Conservation (phyloP, 2,888 invertebrate genomes). For the Periphyllus acericola region DNA sequence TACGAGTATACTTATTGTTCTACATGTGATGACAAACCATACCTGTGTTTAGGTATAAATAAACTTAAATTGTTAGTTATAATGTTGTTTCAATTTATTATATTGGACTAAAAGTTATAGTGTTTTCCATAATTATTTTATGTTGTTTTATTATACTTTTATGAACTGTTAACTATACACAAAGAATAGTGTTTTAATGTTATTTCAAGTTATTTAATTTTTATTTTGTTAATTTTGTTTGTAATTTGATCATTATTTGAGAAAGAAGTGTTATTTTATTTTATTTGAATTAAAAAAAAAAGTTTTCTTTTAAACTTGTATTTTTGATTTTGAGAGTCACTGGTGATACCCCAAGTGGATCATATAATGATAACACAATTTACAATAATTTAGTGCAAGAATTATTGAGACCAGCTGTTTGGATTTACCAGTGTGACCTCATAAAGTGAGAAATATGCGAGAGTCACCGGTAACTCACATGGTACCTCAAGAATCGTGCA, state of each 20-base stretch:
- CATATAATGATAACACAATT: background rate
- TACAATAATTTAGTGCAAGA: constrained; percentile 1
- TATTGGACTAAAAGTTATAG: constrained; percentile 4
- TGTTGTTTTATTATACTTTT: constrained; percentile 13
- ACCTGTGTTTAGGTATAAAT: too few species aligned
- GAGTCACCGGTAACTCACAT: constrained; percentile 16
- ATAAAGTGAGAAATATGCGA: background rate
- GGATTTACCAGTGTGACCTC: background rate
- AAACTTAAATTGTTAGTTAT: background rate
- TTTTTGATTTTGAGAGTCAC: too few species aligned
- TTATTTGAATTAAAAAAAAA: too few species aligned
- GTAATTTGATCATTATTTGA: too few species aligned
- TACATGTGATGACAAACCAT: background rate
- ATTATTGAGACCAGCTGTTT: constrained; percentile 22
- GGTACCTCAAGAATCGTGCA: background rate
- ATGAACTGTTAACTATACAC: background rate
- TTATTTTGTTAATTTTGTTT: too few species aligned
- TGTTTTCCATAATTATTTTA: constrained; percentile 10
- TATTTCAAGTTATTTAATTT: too few species aligned
- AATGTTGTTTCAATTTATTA: constrained; percentile 7
- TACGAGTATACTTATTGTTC: constrained; percentile 1
- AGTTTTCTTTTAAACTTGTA: too few species aligned
- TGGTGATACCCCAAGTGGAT: too few species aligned
- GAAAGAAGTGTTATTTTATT: too few species aligned
- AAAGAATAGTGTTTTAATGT: background rate